These are phyloP conservation scores for Oreochromis aureus DNA, from an alignment of 2,113 vertebrate genomes.

Conservation along the genomic window DNA sequence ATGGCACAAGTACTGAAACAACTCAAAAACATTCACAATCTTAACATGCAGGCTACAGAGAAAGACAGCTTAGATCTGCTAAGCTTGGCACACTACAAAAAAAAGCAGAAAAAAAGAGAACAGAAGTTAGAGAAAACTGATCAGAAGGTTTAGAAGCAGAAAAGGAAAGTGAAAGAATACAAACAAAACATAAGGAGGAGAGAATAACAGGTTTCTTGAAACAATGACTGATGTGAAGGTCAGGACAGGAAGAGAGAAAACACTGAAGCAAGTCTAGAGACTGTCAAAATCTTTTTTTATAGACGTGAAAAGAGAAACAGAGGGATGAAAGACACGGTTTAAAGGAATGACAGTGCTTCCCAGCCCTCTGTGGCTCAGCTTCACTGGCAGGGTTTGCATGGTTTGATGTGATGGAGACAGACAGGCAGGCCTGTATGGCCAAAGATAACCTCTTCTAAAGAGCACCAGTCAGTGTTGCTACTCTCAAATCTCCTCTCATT, in stretches of 20 bases:
- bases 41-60: not conserved
- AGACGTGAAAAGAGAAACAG: not conserved
- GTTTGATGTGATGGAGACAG: constrained; percentile 53
- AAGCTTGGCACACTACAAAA: not conserved
- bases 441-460: constrained; percentile 53
- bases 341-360: constrained; percentile 14
- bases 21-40: not conserved
- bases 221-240: not conserved
- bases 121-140: not conserved
- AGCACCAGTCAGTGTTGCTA: constrained; percentile 30
- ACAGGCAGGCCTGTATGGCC: constrained; percentile 39
- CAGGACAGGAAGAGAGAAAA: not conserved
- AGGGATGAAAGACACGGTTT: not conserved
- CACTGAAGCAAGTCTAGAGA: not conserved
- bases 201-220: not conserved
- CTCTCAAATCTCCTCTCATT: not conserved
- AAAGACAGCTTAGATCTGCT: not conserved
- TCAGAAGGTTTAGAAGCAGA: not conserved
- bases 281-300: not conserved
- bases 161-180: not conserved
- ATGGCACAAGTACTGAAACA: not conserved
- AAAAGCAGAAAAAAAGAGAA: not conserved
- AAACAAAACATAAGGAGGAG: not conserved
- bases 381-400: constrained; percentile 28
- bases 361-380: constrained; percentile 4